Evolutionary conservation across 2,113 vertebrate genomes (phyloP).

Genomic region (Gavialis gangeticus): DNA sequence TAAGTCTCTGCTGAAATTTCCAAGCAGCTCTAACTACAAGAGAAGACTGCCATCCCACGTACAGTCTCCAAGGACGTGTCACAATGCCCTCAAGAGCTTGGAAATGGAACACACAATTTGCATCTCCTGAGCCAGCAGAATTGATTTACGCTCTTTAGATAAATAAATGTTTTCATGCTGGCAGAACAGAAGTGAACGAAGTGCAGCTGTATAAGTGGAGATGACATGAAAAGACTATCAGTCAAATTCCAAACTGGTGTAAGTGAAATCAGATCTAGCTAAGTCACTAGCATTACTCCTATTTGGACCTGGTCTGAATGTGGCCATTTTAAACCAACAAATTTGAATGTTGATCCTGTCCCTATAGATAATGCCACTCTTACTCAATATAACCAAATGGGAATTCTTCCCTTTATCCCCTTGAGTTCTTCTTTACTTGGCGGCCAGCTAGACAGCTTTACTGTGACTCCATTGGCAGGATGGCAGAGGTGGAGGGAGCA

Average conservation of each 20-base stretch:
- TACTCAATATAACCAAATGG: background rate
- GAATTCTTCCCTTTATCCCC: background rate
- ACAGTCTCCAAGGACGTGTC: background rate
- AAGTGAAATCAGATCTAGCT: background rate
- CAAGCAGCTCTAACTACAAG: background rate
- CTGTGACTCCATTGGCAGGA: background rate
- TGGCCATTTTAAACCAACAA: background rate
- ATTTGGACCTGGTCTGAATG: rapidly evolving
- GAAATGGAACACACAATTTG: background rate
- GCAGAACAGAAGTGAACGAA: rapidly evolving
- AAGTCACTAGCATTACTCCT: rapidly evolving
- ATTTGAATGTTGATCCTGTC: rapidly evolving
- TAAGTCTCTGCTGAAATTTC: background rate
- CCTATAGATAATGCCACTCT: rapidly evolving
- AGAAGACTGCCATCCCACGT: background rate
- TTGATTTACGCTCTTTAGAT: background rate
- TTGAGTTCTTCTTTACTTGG: too few relatives aligned
- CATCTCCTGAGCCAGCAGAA: background rate
- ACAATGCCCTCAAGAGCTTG: background rate
- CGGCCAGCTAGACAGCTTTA: background rate
- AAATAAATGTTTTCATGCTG: background rate
- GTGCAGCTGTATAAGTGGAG: rapidly evolving
- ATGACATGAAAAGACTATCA: background rate
- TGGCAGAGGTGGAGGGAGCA: background rate
- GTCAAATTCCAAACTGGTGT: background rate